Base-by-base conservation (phyloP, 2,888 invertebrate genomes). In the Drosophila kokeensis region DNA sequence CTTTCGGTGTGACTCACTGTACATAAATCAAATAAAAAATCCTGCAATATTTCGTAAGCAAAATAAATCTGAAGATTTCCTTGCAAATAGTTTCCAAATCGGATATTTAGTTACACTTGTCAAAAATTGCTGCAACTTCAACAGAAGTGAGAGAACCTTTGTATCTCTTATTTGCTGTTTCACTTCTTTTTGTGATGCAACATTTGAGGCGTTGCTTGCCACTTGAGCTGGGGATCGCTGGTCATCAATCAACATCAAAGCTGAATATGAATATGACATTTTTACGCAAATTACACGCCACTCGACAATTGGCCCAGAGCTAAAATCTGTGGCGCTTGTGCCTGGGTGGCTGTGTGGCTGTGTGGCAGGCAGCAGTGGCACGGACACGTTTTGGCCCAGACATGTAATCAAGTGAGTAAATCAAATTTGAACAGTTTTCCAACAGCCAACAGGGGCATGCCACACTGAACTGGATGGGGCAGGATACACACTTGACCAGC, bases 361-460 rank as follows among this genome's bases (percentile, higher is more conserved):
- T 38, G 38, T 52, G 29, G 42, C 15, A 30, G 15, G 48, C 24
- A 18, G 45, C 29, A 2, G 50, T 65, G 52, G 67, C 62, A n/a
- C n/a, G 36, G 21, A n/a, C 36, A 38, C 13, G 48, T n/a, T 36
- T 42, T 60, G 32, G 34, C n/a, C 32, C 50, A 34, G 45, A 64
- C 63, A 69, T 72, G 83, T 88, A 91, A 91, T 90, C 91, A 91
- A 91, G 91, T 90, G 91, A 90, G 91, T 90, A 91, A 91, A 91
- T 91, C 90, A 91, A 90, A 91, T 91, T 90, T 89, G 87, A 88
- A 91, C 91, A 91, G 83, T 89, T 86, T 90, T 86, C 80, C 89
- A 89, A 82, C 84, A 76, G 79, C 75, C 76, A 73, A 59, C 13
- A 61, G 54, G 57, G 58, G 54, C 45, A 45, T 15, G 45, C 45